Conservation (phyloP, 2,797 vertebrate genomes). For the Lepilemur septentrionalis region DNA sequence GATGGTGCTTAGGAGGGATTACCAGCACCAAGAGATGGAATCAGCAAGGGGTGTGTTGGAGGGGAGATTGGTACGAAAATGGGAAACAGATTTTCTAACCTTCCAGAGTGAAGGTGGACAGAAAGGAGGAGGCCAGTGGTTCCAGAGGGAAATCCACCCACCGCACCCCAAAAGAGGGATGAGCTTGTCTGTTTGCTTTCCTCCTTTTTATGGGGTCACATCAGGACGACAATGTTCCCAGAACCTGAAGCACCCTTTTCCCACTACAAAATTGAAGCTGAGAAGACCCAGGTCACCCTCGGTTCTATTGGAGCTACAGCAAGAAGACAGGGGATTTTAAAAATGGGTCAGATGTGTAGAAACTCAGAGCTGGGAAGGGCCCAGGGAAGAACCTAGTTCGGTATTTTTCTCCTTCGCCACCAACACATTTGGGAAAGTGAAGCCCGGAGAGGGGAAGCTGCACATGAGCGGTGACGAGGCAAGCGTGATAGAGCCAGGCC, state of each 20-base stretch:
- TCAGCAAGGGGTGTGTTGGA: background rate
- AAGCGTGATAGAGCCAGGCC: accelerated
- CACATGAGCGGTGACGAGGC: too few species aligned
- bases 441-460: background rate
- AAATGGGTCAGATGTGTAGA: background rate
- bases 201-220: background rate
- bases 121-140: background rate
- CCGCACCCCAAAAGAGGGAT: background rate
- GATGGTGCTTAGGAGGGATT: slow-evolving; percentile 68
- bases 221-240: background rate
- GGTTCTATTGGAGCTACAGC: accelerated
- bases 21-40: background rate
- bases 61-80: background rate
- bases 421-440: background rate
- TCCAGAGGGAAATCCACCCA: background rate
- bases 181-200: background rate
- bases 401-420: background rate
- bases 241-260: background rate
- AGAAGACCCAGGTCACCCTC: background rate
- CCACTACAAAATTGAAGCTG: background rate
- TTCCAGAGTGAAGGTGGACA: background rate
- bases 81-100: slow-evolving; percentile 32
- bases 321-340: background rate
- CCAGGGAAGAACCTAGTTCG: background rate
- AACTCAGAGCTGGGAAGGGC: background rate